Evolutionary conservation across 2,113 vertebrate genomes (phyloP).

Genomic region (Hippocampus mohnikei): DNA sequence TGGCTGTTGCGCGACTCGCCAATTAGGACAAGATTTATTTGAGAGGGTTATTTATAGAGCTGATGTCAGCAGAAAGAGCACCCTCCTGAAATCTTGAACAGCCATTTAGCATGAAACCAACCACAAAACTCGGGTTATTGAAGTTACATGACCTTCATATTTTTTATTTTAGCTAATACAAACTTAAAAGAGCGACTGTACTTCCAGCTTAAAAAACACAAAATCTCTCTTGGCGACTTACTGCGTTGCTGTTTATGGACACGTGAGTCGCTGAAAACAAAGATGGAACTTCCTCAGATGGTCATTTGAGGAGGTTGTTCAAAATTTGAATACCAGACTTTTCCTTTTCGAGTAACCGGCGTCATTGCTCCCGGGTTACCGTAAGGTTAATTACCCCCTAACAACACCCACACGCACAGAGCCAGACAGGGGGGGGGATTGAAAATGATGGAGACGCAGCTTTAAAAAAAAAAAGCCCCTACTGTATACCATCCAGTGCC

Average conservation of each 20-base stretch:
- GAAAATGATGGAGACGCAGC: conserved; percentile 30
- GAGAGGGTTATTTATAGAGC: conserved; percentile 14
- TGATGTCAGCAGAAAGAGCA: conserved; percentile 4
- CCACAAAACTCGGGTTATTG: too few relatives aligned
- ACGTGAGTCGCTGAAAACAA: too few relatives aligned
- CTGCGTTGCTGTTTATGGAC: too few relatives aligned
- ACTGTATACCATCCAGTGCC: conserved; percentile 56
- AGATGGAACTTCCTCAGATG: too few relatives aligned
- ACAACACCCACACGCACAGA: background rate
- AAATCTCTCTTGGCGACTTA: too few relatives aligned
- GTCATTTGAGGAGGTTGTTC: too few relatives aligned
- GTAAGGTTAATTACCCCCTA: conserved; percentile 41
- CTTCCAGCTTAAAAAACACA: too few relatives aligned
- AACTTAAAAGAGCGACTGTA: too few relatives aligned
- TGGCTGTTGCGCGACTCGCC: conserved; percentile 18
- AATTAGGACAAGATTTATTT: conserved; percentile 28
- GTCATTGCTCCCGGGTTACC: conserved; percentile 51
- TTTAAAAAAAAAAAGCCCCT: conserved; percentile 13
- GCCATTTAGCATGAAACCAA: background rate
- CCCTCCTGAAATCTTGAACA: background rate
- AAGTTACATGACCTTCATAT: too few relatives aligned
- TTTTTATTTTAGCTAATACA: too few relatives aligned
- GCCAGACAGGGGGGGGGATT: background rate
- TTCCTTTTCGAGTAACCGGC: conserved; percentile 39
- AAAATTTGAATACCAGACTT: too few relatives aligned